Evolutionary conservation across 2,797 vertebrate species (phyloP).

Genomic region (Tympanoctomys barrerae): DNA sequence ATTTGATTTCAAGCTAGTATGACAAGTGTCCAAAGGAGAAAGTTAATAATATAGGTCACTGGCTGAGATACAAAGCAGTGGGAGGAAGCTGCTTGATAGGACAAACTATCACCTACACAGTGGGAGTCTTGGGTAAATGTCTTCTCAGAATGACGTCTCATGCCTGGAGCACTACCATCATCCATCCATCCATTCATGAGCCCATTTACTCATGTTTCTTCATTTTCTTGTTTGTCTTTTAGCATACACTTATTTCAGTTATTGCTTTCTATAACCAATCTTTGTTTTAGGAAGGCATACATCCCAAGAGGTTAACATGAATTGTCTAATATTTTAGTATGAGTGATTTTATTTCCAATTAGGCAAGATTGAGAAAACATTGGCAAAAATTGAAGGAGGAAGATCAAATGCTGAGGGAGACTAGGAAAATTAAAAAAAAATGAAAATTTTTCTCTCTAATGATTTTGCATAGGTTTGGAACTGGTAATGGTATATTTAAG

Average conservation of each 20-base stretch:
- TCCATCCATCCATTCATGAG: background rate
- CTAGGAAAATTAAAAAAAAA: background rate
- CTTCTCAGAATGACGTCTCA: background rate
- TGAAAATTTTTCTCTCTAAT: background rate
- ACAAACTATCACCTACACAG: background rate
- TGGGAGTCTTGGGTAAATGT: background rate
- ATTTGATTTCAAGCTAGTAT: constrained; percentile 59
- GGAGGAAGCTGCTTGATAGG: background rate
- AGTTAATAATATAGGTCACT: background rate
- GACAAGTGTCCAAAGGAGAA: constrained; percentile 23
- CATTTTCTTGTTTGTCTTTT: background rate
- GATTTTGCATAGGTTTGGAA: background rate
- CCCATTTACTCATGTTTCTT: background rate
- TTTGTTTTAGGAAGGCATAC: background rate
- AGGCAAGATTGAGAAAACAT: background rate
- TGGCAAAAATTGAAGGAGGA: background rate
- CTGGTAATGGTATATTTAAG: background rate
- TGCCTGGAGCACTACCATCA: background rate
- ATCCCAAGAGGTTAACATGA: background rate
- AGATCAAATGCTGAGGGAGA: background rate
- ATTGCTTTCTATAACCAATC: background rate
- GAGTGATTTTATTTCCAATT: background rate
- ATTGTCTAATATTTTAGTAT: background rate
- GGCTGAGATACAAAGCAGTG: background rate
- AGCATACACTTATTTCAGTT: background rate